Conservation (phyloP, 1,140 invertebrate species). For the Dendroctonus ponderosae region DNA sequence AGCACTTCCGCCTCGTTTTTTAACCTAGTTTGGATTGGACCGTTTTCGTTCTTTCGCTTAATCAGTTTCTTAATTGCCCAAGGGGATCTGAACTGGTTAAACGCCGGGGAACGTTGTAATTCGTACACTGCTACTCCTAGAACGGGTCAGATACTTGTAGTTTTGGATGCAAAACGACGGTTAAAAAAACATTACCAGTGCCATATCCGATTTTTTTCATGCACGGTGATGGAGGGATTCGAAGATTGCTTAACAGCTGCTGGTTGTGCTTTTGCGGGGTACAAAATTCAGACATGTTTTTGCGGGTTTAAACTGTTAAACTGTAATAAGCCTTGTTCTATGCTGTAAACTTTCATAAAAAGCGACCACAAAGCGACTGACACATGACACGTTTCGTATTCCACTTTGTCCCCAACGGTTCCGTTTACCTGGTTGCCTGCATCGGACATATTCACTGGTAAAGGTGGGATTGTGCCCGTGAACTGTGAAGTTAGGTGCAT, state of each 20-base stretch:
- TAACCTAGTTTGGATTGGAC: conserved; percentile 58
- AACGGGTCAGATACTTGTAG: conserved; percentile 12
- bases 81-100: conserved; percentile 66
- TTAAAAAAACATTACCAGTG: conserved; percentile 58
- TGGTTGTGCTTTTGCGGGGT: conserved; percentile 20
- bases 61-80: conserved; percentile 80
- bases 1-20: conserved; percentile 69
- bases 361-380: too few relatives aligned
- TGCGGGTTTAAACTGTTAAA: too few relatives aligned
- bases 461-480: too few relatives aligned
- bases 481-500: too few relatives aligned
- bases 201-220: conserved; percentile 71
- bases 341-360: too few relatives aligned
- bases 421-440: too few relatives aligned
- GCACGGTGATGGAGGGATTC: conserved; percentile 67
- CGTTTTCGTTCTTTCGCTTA: conserved; percentile 46
- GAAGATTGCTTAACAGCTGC: conserved; percentile 16
- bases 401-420: too few relatives aligned
- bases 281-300: conserved; percentile 5
- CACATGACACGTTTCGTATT: too few relatives aligned
- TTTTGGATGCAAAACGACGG: conserved; percentile 3
- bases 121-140: conserved; percentile 75
- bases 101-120: conserved; percentile 67
- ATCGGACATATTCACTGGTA: too few relatives aligned
- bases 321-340: too few relatives aligned